Evolutionary conservation across 92 coral and sea anemone species (phyloP), one percentile per base, ranked within the genome.

Genomic region (Desmophyllum pertusum): DNA sequence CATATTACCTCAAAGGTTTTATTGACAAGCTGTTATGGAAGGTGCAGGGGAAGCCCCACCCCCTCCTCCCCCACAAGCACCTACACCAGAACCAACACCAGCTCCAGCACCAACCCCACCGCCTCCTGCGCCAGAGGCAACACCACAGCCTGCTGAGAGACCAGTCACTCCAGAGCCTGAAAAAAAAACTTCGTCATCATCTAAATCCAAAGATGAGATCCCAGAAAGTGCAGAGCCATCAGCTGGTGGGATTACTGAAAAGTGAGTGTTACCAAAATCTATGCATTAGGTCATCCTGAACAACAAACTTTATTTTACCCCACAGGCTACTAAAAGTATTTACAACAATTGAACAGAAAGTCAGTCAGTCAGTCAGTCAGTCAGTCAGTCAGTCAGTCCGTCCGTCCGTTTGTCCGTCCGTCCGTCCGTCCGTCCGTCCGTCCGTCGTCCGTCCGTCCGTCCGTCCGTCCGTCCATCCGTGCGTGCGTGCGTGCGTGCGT

Each of bases 1-100:
- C 18, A 50, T 74, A 10, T 6, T 78, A 18, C 30, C 40, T 36
- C 35, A 1, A n/a, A 77, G 81, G 50, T 80, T 40, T 50, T 5
- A 48, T 36, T 31, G 66, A 67, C 11, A 30, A 25, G 65, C 25
- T 31, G 6, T 31, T 29, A 83, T 83, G 86, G 86, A 83, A 39
- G 86, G 30, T 57, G 86, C 30, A 33, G 77, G 79, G 38, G 67
- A 76, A 62, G 62, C 79, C 31, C 74, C 86, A 31, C 42, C 78
- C 37, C 59, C 84, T 33, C 63, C 92, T 15, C 52, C 59, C 89
- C 33, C 78, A n/a, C n/a, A n/a, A n/a, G n/a, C n/a, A n/a, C n/a
- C n/a, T n/a, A n/a, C n/a, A n/a, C n/a, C n/a, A n/a, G n/a, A n/a
- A n/a, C n/a, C n/a, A n/a, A n/a, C 89, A 35, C 67, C 81, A 5